Evolutionary conservation across 2,113 vertebrate species (phyloP).

Genomic region (Myiozetetes cayanensis): DNA sequence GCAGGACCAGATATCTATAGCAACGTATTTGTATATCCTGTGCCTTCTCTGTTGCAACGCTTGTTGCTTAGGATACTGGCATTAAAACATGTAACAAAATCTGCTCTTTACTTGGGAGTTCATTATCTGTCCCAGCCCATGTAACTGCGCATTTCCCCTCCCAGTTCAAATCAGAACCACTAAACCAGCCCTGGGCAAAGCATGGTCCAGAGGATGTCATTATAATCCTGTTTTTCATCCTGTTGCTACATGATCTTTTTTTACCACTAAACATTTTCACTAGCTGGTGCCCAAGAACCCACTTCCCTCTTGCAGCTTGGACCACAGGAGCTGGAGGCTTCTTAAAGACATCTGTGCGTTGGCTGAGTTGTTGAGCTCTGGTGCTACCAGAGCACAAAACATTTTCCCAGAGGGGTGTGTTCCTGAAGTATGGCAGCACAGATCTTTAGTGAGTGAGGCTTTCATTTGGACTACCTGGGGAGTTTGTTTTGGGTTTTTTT

Average conservation of each 20-base stretch:
- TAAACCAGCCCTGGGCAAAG: background rate
- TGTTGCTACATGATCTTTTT: background rate
- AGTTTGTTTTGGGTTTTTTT: background rate
- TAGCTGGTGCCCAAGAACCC: background rate
- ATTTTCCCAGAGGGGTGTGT: background rate
- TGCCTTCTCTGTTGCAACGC: background rate
- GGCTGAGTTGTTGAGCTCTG: background rate
- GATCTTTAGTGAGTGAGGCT: background rate
- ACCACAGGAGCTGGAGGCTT: fast-evolving
- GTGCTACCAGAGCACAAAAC: background rate
- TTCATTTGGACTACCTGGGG: background rate
- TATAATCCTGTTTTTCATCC: background rate
- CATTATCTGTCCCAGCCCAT: background rate
- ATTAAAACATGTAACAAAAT: slow-evolving; percentile 32
- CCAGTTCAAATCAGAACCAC: background rate
- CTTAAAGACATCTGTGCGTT: background rate
- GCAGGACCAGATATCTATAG: slow-evolving; percentile 24
- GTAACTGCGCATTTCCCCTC: background rate
- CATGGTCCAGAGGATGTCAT: background rate
- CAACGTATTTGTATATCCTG: slow-evolving; percentile 39
- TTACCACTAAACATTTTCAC: background rate
- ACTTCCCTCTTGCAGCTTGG: background rate
- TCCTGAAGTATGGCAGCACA: background rate
- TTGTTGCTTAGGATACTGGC: slow-evolving; percentile 45
- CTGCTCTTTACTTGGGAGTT: background rate